These are phyloP conservation scores for Microctonus aethiopoides DNA, from an alignment of 2,888 invertebrate genomes.

Conservation along the genomic window DNA sequence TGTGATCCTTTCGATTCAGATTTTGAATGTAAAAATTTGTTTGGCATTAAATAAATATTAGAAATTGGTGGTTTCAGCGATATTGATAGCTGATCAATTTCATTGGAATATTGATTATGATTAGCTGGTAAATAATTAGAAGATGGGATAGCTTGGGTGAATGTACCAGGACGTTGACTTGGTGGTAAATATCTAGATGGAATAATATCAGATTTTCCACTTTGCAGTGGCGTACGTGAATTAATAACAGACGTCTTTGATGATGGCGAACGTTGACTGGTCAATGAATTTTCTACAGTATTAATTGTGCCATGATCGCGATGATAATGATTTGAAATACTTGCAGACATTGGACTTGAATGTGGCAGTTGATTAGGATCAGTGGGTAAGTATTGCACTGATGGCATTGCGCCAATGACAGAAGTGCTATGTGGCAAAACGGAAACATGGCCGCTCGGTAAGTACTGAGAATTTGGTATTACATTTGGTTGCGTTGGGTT, in stretches of 20 bases:
- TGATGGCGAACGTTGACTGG: conserved; percentile 19
- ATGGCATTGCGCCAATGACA: conserved; percentile 28
- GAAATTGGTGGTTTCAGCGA: conserved; percentile 30
- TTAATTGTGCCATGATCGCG: conserved; percentile 1
- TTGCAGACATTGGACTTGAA: background rate
- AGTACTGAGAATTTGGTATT: conserved; percentile 35
- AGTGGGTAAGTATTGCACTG: conserved; percentile 42
- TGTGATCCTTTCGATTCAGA: background rate
- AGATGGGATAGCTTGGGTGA: conserved; percentile 49
- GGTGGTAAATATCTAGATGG: conserved; percentile 41
- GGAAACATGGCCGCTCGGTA: conserved; percentile 20
- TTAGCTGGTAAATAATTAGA: conserved; percentile 68
- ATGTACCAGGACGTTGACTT: conserved; percentile 35
- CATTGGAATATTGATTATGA: conserved; percentile 30
- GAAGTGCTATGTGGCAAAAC: conserved; percentile 12
- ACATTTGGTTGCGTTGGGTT: conserved; percentile 26
- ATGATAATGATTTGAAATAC: background rate
- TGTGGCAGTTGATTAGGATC: background rate
- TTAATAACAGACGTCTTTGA: background rate
- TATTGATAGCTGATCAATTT: conserved; percentile 16
- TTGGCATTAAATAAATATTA: conserved; percentile 42
- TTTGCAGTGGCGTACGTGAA: background rate
- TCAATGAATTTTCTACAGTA: no score
- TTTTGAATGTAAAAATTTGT: conserved; percentile 1
- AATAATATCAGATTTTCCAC: conserved; percentile 18